These are phyloP conservation scores for Clusia tigrina DNA, from an alignment of 2,888 invertebrate species.

Conservation along the genomic window DNA sequence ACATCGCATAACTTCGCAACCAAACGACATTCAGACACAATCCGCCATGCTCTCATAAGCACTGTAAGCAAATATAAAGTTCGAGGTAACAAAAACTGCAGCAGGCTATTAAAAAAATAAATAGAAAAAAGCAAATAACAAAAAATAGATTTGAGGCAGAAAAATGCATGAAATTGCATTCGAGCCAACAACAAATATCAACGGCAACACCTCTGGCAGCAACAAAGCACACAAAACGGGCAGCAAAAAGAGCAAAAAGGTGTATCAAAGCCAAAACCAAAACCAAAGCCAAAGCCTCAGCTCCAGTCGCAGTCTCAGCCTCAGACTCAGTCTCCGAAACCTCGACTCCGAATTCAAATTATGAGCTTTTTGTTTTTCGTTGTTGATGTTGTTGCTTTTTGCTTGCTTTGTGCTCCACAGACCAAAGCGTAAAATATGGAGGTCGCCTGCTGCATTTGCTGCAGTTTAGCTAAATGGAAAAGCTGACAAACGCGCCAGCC, in stretches of 20 bases:
- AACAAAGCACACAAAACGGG: background rate
- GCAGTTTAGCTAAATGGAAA: conserved; percentile 4
- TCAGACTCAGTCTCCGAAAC: conserved; percentile 7
- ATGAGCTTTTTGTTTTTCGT: background rate
- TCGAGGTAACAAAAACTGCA: conserved; percentile 44
- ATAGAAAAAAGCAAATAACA: background rate
- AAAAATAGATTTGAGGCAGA: background rate
- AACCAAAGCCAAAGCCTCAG: background rate
- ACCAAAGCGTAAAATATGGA: conserved; percentile 4
- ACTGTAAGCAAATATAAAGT: conserved; percentile 56
- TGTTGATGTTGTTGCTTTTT: background rate
- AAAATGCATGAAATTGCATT: background rate
- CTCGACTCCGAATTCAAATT: conserved; percentile 9
- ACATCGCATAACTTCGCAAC: background rate
- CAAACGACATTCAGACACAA: conserved; percentile 17
- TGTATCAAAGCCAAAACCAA: background rate
- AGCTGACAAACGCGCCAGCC: conserved; percentile 8
- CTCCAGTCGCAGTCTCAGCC: no score
- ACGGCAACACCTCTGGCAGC: background rate
- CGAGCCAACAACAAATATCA: conserved; percentile 8
- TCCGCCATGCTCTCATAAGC: conserved; percentile 51
- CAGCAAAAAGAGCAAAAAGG: background rate
- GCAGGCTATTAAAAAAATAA: conserved; percentile 18
- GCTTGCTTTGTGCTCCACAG: background rate
- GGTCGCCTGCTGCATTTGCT: background rate